Base-by-base conservation (phyloP, 2,113 vertebrate genomes). In the Cheirogaleus medius region DNA sequence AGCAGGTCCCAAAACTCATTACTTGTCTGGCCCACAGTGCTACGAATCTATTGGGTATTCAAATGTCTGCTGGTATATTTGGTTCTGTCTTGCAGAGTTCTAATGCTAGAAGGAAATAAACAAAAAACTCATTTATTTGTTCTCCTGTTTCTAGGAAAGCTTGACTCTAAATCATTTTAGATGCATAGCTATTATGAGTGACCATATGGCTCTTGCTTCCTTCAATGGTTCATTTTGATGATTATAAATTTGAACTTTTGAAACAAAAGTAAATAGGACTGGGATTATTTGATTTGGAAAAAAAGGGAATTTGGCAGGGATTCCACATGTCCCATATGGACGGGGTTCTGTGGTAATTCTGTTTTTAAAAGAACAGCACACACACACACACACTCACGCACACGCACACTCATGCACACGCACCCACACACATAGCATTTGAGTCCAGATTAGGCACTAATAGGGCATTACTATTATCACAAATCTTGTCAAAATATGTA, bases 191-290 rank as follows among this genome's bases (percentile, higher is more conserved):
- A 56, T 21, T 81, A 64, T 69, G 37, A 29, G 25, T 44, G 39
- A 44, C 78, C 66, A 17, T 13, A 18, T 68, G 47, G 42, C 29
- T 74, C 90, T 93, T 74, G 63, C 42, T 95, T 76, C 84, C 42
- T 90, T 84, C 69, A 69, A 39, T 49, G 64, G 49, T 82, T 89
- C 20, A 56, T 91, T 92, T 77, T 87, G 85, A 77, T 81, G 64
- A 95, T 87, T 87, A 97, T 42, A 92, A 66, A 92, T 90, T 60
- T 92, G 80, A 92, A 37, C 87, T 90, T 95, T 84, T 90, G 74
- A 93, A 96, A 74, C 34, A 93, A 93, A 95, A 80, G 86, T 77
- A 96, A 97, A 68, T 44, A 52, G 60, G 42, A 84, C 39, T 92
- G 39, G 32, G 58, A 95, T 87, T 94, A 95, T 95, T 97, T 92